Conservation (phyloP, 2,113 vertebrate species). For the Spea bombifrons region DNA sequence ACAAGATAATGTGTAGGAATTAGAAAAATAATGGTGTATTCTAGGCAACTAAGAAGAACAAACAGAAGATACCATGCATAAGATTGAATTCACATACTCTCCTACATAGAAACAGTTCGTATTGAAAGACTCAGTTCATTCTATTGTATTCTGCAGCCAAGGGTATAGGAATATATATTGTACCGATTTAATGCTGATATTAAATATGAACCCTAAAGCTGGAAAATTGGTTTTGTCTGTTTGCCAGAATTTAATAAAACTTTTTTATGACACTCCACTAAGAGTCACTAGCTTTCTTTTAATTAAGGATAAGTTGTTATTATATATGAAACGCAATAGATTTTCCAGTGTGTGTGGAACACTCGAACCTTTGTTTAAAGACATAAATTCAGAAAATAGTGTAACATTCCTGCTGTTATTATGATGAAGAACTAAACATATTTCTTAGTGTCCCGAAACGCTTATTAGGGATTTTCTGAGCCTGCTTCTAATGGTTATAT, state of each 20-base stretch:
- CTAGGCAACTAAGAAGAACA: not conserved
- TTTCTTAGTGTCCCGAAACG: too few relatives aligned
- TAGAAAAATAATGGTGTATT: too few relatives aligned
- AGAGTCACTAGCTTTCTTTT: constrained; percentile 6
- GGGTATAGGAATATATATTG: constrained; percentile 55
- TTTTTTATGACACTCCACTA: constrained; percentile 46
- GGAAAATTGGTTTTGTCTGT: constrained; percentile 42
- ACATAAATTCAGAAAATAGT: too few relatives aligned
- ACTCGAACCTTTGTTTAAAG: too few relatives aligned
- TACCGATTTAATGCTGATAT: constrained; percentile 50
- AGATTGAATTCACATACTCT: not conserved
- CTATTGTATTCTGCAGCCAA: constrained; percentile 49
- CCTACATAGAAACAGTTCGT: not conserved
- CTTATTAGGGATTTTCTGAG: too few relatives aligned
- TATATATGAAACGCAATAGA: not conserved
- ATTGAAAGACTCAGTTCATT: constrained; percentile 14
- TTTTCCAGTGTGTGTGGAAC: not conserved
- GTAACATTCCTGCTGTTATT: too few relatives aligned
- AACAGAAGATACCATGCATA: not conserved
- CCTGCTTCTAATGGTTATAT: too few relatives aligned
- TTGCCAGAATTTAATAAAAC: constrained; percentile 52
- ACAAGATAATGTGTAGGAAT: too few relatives aligned
- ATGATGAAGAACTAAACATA: too few relatives aligned
- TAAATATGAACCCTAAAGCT: constrained; percentile 33
- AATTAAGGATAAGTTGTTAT: constrained; percentile 28